Evolutionary conservation across 2,113 vertebrate genomes (phyloP).

Genomic region (Embiotoca jacksoni): DNA sequence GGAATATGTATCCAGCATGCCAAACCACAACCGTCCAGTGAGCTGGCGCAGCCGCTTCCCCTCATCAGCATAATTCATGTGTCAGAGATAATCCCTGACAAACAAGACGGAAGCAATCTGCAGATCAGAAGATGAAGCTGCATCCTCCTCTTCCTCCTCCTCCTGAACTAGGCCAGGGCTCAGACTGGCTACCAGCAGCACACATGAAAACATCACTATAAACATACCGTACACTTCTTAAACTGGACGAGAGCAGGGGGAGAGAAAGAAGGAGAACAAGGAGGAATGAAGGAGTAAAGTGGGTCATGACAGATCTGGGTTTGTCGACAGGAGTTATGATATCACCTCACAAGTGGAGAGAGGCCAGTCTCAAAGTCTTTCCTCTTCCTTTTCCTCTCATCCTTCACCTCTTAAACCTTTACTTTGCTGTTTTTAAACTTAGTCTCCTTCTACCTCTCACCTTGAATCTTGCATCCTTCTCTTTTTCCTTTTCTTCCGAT

Average conservation of each 20-base stretch:
- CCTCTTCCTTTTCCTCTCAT: neutral
- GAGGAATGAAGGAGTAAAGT: constrained; percentile 47
- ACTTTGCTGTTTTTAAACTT: no score
- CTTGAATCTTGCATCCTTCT: neutral
- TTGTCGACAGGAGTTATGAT: constrained; percentile 39
- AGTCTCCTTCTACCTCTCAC: no score
- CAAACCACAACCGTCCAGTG: constrained; percentile 26
- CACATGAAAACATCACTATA: constrained; percentile 8
- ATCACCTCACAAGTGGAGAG: constrained; percentile 13
- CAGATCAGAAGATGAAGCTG: constrained; percentile 36
- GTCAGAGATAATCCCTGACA: constrained; percentile 53
- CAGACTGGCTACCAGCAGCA: constrained; percentile 23
- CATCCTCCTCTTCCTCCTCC: constrained; percentile 22
- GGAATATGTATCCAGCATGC: neutral
- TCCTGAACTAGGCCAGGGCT: constrained; percentile 65
- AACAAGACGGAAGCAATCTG: constrained; percentile 46
- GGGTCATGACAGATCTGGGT: constrained; percentile 63
- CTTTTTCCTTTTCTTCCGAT: neutral
- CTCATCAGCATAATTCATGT: constrained; percentile 47
- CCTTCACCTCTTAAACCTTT: neutral
- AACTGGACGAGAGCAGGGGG: neutral
- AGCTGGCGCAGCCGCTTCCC: constrained; percentile 5
- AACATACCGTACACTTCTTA: neutral
- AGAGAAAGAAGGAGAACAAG: neutral
- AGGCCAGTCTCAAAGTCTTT: constrained; percentile 6